Evolutionary conservation across 2,113 vertebrate genomes (phyloP).

Genomic region (Leptobrachium leishanense): DNA sequence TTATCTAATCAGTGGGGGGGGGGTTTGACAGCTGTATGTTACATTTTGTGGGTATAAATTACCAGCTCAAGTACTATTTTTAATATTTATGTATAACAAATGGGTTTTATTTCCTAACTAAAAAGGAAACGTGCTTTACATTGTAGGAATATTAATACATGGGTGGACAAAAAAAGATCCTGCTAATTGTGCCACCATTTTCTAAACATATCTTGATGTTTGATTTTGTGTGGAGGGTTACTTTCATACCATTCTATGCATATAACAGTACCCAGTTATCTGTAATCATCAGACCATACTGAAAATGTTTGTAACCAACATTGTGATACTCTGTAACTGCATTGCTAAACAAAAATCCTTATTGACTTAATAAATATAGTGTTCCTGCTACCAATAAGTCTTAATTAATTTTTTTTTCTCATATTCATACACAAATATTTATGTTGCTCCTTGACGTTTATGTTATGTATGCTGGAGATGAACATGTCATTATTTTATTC

Average conservation of each 20-base stretch:
- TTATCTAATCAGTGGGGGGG: conserved; percentile 66
- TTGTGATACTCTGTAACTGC: conserved; percentile 86
- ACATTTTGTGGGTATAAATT: conserved; percentile 25
- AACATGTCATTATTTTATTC: no score
- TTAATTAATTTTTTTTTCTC: neutral
- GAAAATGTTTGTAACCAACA: conserved; percentile 82
- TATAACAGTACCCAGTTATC: conserved; percentile 66
- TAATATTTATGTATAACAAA: conserved; percentile 9
- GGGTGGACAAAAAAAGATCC: conserved; percentile 43
- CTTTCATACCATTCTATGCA: conserved; percentile 57
- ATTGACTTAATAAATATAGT: conserved; percentile 79
- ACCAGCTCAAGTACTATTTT: conserved; percentile 59
- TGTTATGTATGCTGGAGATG: no score
- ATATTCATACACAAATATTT: no score
- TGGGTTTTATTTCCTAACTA: neutral
- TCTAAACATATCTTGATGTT: conserved; percentile 62
- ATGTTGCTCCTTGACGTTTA: no score
- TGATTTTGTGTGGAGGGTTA: conserved; percentile 60
- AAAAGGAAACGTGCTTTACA: conserved; percentile 7
- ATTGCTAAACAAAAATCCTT: conserved; percentile 69
- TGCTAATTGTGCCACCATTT: conserved; percentile 72
- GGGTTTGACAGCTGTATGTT: conserved; percentile 25
- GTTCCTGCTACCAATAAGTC: conserved; percentile 60
- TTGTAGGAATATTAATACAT: conserved; percentile 3
- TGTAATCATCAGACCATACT: conserved; percentile 77